A percentile compares a stretch with the other conserved stretches of the same genome.
phyloP scores from a whole-genome alignment of 2,113 vertebrate species.

The human region DNA sequence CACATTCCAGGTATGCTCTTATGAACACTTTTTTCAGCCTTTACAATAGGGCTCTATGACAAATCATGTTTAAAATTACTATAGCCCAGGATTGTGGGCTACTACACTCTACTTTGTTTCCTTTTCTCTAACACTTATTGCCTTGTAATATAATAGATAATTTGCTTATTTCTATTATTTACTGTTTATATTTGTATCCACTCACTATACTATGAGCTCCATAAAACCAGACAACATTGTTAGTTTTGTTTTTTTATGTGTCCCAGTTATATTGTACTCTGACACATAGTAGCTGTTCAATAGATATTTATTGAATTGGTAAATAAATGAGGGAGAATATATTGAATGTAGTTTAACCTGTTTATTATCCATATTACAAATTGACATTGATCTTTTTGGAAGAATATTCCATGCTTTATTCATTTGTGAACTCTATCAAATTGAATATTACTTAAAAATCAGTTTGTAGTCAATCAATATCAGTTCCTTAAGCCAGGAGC shows the following conservation, averaged over 20 bases:
- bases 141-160: neutral
- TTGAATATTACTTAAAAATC: neutral
- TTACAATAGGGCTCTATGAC: neutral
- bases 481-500: neutral
- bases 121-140: neutral
- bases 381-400: neutral
- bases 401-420: neutral
- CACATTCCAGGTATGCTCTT: neutral
- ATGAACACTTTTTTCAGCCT: neutral
- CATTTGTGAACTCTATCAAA: neutral
- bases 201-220: neutral
- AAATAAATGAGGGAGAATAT: neutral
- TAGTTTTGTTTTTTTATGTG: neutral
- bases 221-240: neutral
- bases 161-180: neutral
- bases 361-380: neutral
- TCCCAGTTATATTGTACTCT: neutral
- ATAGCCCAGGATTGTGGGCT: neutral
- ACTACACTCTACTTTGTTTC: neutral
- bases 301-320: neutral
- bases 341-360: neutral
- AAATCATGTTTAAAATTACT: neutral
- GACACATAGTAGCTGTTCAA: neutral
- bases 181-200: neutral
- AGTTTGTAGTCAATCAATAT: neutral